These are phyloP conservation scores for Hipposideros larvatus DNA, from an alignment of 2,797 vertebrate genomes.

Conservation along the genomic window DNA sequence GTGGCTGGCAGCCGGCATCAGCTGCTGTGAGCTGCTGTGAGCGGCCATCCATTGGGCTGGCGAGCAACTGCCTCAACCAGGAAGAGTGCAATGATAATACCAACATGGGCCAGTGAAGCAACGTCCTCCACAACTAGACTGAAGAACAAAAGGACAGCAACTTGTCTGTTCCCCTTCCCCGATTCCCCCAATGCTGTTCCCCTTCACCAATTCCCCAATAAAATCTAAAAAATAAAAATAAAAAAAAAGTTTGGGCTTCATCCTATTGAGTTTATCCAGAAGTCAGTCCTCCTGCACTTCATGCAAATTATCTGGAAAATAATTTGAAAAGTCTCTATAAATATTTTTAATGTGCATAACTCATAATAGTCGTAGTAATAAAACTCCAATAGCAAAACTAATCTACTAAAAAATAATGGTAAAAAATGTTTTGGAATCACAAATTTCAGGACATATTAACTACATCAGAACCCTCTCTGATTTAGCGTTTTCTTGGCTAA, in stretches of 20 bases:
- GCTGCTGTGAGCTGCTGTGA: too few species aligned
- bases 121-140: too few species aligned
- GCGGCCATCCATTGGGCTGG: too few species aligned
- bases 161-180: too few species aligned
- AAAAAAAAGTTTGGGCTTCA: not conserved
- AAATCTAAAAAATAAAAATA: too few species aligned
- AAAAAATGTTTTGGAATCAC: not conserved
- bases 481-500: not conserved
- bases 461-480: not conserved
- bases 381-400: not conserved
- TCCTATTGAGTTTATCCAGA: not conserved
- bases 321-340: not conserved
- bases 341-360: not conserved
- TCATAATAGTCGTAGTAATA: constrained; percentile 14
- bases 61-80: too few species aligned
- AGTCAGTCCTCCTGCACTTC: not conserved
- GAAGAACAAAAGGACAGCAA: too few species aligned
- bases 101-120: too few species aligned
- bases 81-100: too few species aligned
- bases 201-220: too few species aligned
- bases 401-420: not conserved
- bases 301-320: not conserved
- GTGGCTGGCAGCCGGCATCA: too few species aligned
- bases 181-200: too few species aligned
- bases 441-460: not conserved